phyloP scores from a whole-genome alignment of 35 echinoderm and acorn worm species.

The Lytechinus pictus region DNA sequence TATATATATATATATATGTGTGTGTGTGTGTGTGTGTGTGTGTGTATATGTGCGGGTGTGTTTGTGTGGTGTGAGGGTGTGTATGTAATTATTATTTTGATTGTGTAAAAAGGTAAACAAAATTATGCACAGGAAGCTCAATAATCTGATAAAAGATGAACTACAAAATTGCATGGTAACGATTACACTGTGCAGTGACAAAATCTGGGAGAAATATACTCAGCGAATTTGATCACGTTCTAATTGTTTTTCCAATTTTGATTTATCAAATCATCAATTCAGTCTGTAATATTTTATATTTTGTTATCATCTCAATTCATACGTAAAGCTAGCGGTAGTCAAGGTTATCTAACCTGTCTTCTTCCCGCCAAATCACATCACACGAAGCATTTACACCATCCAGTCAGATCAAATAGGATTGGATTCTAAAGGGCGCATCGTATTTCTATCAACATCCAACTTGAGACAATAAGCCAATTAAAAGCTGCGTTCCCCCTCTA shows the following conservation, averaged over 20 bases:
- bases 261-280: neutral
- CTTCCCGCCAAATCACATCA: neutral
- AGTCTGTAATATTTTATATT: neutral
- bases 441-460: neutral
- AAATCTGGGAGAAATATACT: neutral
- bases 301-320: neutral
- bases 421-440: neutral
- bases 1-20: no score
- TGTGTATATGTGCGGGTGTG: no score
- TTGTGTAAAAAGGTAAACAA: no score
- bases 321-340: conserved; percentile 17
- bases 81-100: no score
- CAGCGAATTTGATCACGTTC: no score
- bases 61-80: no score
- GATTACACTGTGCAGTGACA: neutral
- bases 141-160: no score
- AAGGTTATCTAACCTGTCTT: neutral
- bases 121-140: no score
- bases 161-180: no score
- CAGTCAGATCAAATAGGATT: neutral
- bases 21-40: no score
- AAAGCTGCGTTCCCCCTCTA: neutral
- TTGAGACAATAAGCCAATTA: conserved; percentile 19
- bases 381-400: neutral
- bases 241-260: neutral